Percentiles rank a stretch among this genome's conserved stretches.
Evolutionary conservation across 1,140 invertebrate species (phyloP).

Genomic region (Drosophila willistoni): DNA sequence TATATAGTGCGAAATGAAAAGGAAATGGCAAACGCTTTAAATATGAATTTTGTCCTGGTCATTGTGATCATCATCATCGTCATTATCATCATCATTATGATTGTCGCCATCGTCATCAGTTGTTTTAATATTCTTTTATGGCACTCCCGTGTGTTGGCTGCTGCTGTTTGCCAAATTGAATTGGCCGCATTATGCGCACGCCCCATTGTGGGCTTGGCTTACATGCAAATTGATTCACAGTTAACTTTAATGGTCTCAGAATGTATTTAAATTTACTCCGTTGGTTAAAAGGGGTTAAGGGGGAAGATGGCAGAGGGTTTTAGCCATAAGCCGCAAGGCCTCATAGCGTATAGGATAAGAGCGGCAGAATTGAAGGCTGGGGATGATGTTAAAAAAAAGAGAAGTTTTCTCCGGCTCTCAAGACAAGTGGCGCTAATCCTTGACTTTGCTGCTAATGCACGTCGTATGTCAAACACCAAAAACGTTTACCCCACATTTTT

Average conservation of each 20-base stretch:
- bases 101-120: slow-evolving; percentile 22
- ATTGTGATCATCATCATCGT: background rate
- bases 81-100: background rate
- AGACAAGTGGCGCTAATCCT: slow-evolving; percentile 81
- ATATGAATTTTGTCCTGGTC: slow-evolving; percentile 27
- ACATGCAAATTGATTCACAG: slow-evolving; percentile 66
- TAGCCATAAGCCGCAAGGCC: background rate
- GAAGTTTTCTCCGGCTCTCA: slow-evolving; percentile 44
- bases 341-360: too few relatives aligned
- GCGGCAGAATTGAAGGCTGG: background rate
- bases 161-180: slow-evolving; percentile 60
- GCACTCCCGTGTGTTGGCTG: slow-evolving; percentile 41
- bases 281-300: background rate
- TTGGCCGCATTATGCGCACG: slow-evolving; percentile 56
- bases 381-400: background rate
- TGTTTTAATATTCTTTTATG: slow-evolving; percentile 30
- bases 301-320: background rate
- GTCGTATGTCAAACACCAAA: slow-evolving; percentile 81
- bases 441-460: slow-evolving; percentile 81
- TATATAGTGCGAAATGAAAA: background rate
- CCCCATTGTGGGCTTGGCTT: slow-evolving; percentile 4
- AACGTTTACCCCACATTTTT: slow-evolving; percentile 62
- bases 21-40: slow-evolving; percentile 36
- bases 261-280: slow-evolving; percentile 60
- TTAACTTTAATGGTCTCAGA: slow-evolving; percentile 64